Conservation (phyloP, 2,113 vertebrate species). For the Microtus oregoni region DNA sequence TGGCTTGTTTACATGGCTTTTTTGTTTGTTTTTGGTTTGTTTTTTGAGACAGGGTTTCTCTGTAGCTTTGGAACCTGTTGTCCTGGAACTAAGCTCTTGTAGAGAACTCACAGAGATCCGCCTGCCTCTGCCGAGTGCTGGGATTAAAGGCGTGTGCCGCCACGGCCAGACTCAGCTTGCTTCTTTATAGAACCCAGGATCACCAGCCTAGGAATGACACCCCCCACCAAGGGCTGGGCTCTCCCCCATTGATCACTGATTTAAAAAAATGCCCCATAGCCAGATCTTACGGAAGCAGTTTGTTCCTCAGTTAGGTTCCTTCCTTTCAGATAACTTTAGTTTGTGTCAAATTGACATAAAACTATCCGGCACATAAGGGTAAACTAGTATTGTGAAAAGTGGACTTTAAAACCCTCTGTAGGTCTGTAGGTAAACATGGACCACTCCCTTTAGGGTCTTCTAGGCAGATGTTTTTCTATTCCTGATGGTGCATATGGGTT, state of each 20-base stretch:
- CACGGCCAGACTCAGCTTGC: neutral
- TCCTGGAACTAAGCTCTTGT: no score
- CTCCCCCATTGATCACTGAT: neutral
- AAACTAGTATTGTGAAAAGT: conserved; percentile 49
- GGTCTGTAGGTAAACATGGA: neutral
- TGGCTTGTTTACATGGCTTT: neutral
- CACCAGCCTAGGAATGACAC: neutral
- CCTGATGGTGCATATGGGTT: neutral
- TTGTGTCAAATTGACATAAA: neutral
- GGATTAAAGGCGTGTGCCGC: no score
- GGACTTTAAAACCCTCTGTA: neutral
- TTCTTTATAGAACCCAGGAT: neutral
- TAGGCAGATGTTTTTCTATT: conserved; percentile 12
- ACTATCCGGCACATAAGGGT: neutral
- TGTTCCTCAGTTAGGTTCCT: neutral
- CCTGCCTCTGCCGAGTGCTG: no score
- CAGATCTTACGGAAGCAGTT: neutral
- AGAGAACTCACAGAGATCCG: no score
- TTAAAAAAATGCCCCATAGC: neutral
- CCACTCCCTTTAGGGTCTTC: neutral
- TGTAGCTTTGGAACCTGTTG: no score
- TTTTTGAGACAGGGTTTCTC: no score
- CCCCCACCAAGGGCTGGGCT: neutral
- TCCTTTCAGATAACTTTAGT: neutral
- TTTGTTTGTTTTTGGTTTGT: neutral